Percentiles rank a stretch among this genome's conserved stretches.
Conservation (phyloP, 2,113 vertebrate species). For the Trematomus loennbergii region DNA sequence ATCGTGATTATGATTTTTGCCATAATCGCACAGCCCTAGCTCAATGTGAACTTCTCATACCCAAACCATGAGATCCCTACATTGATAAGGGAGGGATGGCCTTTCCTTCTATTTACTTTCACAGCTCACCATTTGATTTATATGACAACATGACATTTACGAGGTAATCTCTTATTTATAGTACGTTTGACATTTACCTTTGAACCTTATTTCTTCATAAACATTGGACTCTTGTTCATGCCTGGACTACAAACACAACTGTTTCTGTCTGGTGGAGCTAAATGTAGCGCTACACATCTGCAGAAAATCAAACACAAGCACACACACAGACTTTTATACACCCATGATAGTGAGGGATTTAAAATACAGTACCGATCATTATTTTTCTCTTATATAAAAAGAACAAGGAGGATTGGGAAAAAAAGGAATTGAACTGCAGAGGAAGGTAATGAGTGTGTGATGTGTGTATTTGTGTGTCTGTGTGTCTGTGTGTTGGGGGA, state of each 20-base stretch:
- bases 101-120: conserved; percentile 45
- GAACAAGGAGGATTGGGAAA: conserved; percentile 4
- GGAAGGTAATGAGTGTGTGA: not conserved
- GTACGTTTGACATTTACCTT: conserved; percentile 15
- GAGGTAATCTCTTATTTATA: conserved; percentile 52
- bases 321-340: not conserved
- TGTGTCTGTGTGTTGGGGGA: conserved; percentile 11
- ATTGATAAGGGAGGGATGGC: conserved; percentile 22
- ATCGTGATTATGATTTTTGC: too few relatives aligned
- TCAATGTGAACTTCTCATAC: not conserved
- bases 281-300: not conserved
- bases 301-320: not conserved
- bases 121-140: conserved; percentile 41
- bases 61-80: not conserved
- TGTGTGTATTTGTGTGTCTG: not conserved
- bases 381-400: conserved; percentile 11
- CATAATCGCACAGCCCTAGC: too few relatives aligned
- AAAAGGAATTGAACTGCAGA: conserved; percentile 5
- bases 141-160: conserved; percentile 56
- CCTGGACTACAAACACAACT: not conserved
- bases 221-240: not conserved
- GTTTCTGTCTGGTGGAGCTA: not conserved
- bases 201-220: conserved; percentile 27
- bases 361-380: not conserved
- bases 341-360: not conserved